Base-by-base conservation (phyloP, 2,113 vertebrate species). In the Boulengeromyrus knoepffleri region DNA sequence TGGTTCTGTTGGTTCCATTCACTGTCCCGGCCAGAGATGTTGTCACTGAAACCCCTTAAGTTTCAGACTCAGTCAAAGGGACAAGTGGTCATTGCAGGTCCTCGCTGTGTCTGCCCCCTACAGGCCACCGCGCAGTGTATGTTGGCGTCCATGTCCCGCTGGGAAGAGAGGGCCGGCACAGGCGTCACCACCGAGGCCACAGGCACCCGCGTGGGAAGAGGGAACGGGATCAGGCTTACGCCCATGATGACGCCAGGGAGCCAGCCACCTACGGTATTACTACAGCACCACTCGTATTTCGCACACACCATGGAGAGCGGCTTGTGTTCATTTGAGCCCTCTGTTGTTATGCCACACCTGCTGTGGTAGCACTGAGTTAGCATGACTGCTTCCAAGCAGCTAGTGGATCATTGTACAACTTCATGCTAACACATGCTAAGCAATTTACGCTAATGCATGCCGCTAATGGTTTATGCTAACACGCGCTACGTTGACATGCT, bases 111-210 rank as follows among this genome's bases (percentile, higher is more conserved):
- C 77, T 39, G 77, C 17, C 90, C 91, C 86, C 52, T 27, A 74
- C 91, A 99, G 98, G 97, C 92, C 98, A 99, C 93, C 96, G 97
- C 95, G 98, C 98, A 84, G 97, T 99, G 15, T 99, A 98, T 46
- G 96, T 99, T 88, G 98, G 98, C 19, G 97, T 99, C 92, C 98
- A 99, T 0, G 97, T 99, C 52, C 98, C 98, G 0, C 95, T 98
- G 85, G 97, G 97, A 91, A 97, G 96, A 90, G 96, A 97, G 83
- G 96, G 94, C 92, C 97, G 96, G 84, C 95, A 97, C 2, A 95
- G 97, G 50, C 98, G 98, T 49, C 96, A 95, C 24, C 98, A 98
- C 93, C 95, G 97, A 89, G 97, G 98, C 52, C 98, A 99, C 93
- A 97, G 93, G 88, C 98, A 98, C 94, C 95, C 95, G 90, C 95